phyloP scores from a whole-genome alignment of 2,113 vertebrate genomes.

The Nerophis lumbriciformis region DNA sequence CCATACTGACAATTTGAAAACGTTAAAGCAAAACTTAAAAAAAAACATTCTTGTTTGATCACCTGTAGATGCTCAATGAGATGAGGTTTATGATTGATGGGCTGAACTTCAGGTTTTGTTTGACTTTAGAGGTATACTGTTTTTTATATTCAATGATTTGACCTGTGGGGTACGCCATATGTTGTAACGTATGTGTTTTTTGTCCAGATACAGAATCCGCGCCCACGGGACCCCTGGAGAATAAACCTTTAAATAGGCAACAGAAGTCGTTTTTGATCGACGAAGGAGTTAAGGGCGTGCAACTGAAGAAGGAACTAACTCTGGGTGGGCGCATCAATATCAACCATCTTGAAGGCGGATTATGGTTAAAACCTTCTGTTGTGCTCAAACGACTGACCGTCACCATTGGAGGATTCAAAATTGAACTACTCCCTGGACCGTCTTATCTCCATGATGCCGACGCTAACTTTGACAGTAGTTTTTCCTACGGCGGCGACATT shows the following conservation, averaged over 20 bases:
- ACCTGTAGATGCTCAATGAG: too few relatives aligned
- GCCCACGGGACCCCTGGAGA: constrained; percentile 62
- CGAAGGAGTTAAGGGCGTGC: constrained; percentile 43
- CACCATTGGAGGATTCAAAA: constrained; percentile 73
- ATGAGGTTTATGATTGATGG: too few relatives aligned
- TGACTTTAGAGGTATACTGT: too few relatives aligned
- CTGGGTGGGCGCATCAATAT: constrained; percentile 56
- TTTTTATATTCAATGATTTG: too few relatives aligned
- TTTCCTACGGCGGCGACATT: constrained; percentile 36
- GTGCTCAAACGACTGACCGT: constrained; percentile 69
- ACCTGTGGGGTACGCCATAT: background rate
- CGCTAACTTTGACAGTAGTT: constrained; percentile 32
- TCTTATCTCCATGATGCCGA: constrained; percentile 50
- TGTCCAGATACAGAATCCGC: constrained; percentile 66
- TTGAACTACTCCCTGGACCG: constrained; percentile 74
- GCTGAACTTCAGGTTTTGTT: too few relatives aligned
- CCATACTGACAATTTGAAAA: too few relatives aligned
- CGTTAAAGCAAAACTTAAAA: too few relatives aligned
- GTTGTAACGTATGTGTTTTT: constrained; percentile 4
- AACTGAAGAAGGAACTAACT: constrained; percentile 67
- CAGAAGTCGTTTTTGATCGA: constrained; percentile 62
- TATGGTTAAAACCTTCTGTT: constrained; percentile 69
- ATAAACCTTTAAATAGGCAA: constrained; percentile 65
- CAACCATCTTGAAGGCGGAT: constrained; percentile 48
- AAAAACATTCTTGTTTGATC: too few relatives aligned